Percentiles rank a stretch among this genome's conserved stretches.
Conservation (phyloP, 2,113 vertebrate genomes). For the Marcusenius ussheri region DNA sequence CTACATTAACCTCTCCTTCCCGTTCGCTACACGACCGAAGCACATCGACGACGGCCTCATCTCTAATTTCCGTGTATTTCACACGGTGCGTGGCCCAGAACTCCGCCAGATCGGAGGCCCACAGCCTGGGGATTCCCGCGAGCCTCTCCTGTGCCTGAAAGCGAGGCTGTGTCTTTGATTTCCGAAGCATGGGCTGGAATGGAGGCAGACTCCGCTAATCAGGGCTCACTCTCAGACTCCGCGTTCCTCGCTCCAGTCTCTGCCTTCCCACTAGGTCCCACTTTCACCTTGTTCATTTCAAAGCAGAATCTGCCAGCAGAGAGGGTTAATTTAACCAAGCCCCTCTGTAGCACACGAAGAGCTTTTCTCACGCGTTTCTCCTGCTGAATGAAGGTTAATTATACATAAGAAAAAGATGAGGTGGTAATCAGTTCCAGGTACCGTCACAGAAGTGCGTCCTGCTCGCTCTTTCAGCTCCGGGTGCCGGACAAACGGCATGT, state of each 20-base stretch:
- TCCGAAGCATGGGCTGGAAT: neutral
- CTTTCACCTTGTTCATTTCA: slow-evolving; percentile 2
- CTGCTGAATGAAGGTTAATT: slow-evolving; percentile 17
- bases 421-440: slow-evolving; percentile 9
- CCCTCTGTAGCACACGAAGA: neutral
- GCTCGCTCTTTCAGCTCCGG: neutral
- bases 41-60: neutral
- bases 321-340: neutral
- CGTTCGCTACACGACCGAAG: neutral
- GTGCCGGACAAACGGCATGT: neutral
- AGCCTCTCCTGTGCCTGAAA: neutral
- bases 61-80: neutral
- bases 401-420: slow-evolving; percentile 8
- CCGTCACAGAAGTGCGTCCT: neutral
- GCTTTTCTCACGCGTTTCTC: neutral
- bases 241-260: neutral
- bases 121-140: neutral
- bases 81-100: neutral
- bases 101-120: neutral
- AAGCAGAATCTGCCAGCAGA: neutral
- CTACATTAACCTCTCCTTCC: neutral
- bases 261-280: neutral
- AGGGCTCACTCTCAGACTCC: neutral
- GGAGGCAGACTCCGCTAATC: neutral
- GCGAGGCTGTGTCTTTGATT: neutral